Evolutionary conservation across 2,113 vertebrate genomes (phyloP).

Genomic region (Colinus virginianus): DNA sequence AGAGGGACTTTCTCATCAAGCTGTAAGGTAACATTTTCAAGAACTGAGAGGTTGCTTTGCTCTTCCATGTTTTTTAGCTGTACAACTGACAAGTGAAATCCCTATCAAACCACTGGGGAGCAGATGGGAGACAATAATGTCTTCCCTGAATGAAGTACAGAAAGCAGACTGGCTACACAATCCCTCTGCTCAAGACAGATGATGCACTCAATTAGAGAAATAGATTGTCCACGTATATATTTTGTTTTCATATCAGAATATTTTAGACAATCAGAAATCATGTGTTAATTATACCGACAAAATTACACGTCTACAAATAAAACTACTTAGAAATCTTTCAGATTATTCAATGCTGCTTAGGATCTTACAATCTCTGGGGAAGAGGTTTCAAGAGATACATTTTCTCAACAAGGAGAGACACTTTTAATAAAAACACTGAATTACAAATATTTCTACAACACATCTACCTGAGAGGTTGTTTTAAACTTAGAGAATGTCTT

Average conservation of each 20-base stretch:
- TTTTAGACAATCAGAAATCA: not conserved
- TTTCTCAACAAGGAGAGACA: not conserved
- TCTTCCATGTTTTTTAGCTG: not conserved
- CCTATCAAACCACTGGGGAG: too few species aligned
- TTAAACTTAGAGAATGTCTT: constrained; percentile 71
- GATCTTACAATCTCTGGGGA: not conserved
- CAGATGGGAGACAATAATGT: not conserved
- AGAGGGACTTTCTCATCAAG: not conserved
- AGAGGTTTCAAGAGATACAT: not conserved
- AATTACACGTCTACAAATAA: not conserved
- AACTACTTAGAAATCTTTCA: not conserved
- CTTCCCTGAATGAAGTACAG: not conserved
- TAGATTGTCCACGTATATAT: not conserved
- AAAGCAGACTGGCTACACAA: not conserved
- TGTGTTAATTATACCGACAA: not conserved
- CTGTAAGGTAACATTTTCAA: not conserved
- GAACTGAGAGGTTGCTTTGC: not conserved
- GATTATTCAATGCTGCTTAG: not conserved
- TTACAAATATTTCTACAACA: not conserved
- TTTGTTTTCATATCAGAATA: not conserved
- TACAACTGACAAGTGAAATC: not conserved
- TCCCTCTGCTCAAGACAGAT: not conserved
- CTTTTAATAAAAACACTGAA: not conserved
- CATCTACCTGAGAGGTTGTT: constrained; percentile 72
- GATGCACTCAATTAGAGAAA: not conserved